Conservation (phyloP, 2,888 invertebrate genomes). For the Lottia gigantea region DNA sequence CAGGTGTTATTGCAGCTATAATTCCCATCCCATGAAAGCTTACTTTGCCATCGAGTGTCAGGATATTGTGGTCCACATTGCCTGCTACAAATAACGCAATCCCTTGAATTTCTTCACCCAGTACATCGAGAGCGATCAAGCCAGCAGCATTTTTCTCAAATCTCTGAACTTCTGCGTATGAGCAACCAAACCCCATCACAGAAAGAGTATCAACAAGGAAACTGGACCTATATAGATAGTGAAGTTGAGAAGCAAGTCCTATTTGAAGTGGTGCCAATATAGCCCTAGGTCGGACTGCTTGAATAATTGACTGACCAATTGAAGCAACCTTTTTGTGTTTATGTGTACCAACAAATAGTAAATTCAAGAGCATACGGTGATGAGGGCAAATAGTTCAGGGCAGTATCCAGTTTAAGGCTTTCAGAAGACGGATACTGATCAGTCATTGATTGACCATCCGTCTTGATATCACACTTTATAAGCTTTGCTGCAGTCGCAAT, state of each 20-base stretch:
- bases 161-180: slow-evolving; percentile 38
- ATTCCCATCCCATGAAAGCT: slow-evolving; percentile 49
- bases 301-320: slow-evolving; percentile 38
- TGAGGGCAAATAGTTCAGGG: no score
- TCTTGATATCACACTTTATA: slow-evolving; percentile 39
- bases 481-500: slow-evolving; percentile 40
- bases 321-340: slow-evolving; percentile 26
- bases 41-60: slow-evolving; percentile 39
- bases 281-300: slow-evolving; percentile 28
- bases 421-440: slow-evolving; percentile 32
- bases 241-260: slow-evolving; percentile 35
- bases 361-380: no score
- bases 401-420: slow-evolving; percentile 21
- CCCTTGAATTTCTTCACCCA: slow-evolving; percentile 11
- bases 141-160: slow-evolving; percentile 37
- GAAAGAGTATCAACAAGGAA: slow-evolving; percentile 38
- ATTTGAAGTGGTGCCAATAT: slow-evolving; percentile 36
- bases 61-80: slow-evolving; percentile 47
- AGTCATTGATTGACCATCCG: slow-evolving; percentile 16
- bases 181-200: slow-evolving; percentile 34
- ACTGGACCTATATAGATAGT: slow-evolving; percentile 35
- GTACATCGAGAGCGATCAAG: slow-evolving; percentile 24
- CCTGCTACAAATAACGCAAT: slow-evolving; percentile 43
- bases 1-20: slow-evolving; percentile 40
- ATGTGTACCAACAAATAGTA: slow-evolving; percentile 28